These are phyloP conservation scores for Carabus problematicus DNA, from an alignment of 2,888 invertebrate genomes.

Conservation along the genomic window DNA sequence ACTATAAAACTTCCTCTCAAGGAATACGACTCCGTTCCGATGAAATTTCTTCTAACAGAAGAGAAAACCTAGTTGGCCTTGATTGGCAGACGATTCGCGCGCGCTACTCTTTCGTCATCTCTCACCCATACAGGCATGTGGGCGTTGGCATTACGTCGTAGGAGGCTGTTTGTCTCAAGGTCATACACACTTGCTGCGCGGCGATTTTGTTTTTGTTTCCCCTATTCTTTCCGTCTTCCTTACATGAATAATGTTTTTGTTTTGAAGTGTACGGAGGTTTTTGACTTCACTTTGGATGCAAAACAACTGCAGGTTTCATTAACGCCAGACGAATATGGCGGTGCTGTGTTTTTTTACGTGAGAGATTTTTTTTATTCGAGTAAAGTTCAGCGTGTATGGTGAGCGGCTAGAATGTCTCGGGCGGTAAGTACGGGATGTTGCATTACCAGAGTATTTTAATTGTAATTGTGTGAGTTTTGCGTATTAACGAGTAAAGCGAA, in stretches of 20 bases:
- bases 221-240: constrained; percentile 1
- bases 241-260: constrained; percentile 12
- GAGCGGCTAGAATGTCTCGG: too few species aligned
- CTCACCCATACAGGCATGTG: constrained; percentile 14
- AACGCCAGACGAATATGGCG: too few species aligned
- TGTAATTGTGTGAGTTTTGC: too few species aligned
- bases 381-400: too few species aligned
- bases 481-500: too few species aligned
- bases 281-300: too few species aligned
- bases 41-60: background rate
- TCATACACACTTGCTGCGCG: constrained; percentile 15
- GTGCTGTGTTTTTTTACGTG: too few species aligned
- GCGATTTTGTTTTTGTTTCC: background rate
- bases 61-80: constrained; percentile 37
- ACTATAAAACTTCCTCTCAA: background rate
- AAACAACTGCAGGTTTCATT: too few species aligned
- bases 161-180: constrained; percentile 41
- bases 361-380: too few species aligned
- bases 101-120: constrained; percentile 16
- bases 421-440: too few species aligned
- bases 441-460: too few species aligned
- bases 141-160: constrained; percentile 36
- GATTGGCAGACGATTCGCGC: constrained; percentile 42
- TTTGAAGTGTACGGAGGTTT: background rate
- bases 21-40: too few species aligned